A percentile compares a stretch with the other conserved stretches of the same genome.
Conservation (phyloP, 2,888 invertebrate genomes). For the Lasioglossum calceatum region DNA sequence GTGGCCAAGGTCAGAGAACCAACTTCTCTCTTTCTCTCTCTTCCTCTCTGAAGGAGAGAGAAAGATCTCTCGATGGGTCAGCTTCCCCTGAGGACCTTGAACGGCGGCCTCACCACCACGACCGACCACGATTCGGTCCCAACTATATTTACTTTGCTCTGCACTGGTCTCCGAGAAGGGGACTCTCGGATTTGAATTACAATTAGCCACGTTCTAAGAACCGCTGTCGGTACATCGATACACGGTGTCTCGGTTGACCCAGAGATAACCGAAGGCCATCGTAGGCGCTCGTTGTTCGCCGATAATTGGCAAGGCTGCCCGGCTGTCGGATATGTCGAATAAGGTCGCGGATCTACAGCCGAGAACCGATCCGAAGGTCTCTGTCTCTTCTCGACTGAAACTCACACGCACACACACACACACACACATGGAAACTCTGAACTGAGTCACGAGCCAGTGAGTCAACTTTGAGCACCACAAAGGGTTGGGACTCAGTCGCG, state of each 20-base stretch:
- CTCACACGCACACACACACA: not conserved
- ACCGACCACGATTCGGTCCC: not conserved
- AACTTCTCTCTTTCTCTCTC: not conserved
- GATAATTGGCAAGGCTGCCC: slow-evolving; percentile 63
- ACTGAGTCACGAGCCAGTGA: slow-evolving; percentile 61
- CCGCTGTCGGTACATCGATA: slow-evolving; percentile 28
- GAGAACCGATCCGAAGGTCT: slow-evolving; percentile 50
- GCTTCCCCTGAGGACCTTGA: slow-evolving; percentile 13
- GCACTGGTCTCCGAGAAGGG: not conserved
- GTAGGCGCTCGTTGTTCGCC: slow-evolving; percentile 36
- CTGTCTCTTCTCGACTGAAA: not conserved
- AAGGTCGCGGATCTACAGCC: slow-evolving; percentile 60
- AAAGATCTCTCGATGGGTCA: not conserved
- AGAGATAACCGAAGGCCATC: slow-evolving; percentile 59
- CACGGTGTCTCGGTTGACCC: slow-evolving; percentile 40
- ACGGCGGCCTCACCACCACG: not conserved
- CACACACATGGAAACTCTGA: slow-evolving; percentile 44
- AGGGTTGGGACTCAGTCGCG: slow-evolving; percentile 7
- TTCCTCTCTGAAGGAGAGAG: too few relatives aligned
- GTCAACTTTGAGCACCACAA: slow-evolving; percentile 53
- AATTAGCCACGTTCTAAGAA: not conserved
- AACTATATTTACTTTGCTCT: not conserved
- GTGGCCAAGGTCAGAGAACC: not conserved
- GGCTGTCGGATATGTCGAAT: slow-evolving; percentile 49
- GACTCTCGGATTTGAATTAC: slow-evolving; percentile 25